Conservation (phyloP, 2,113 vertebrate genomes). For the Cromileptes altivelis region DNA sequence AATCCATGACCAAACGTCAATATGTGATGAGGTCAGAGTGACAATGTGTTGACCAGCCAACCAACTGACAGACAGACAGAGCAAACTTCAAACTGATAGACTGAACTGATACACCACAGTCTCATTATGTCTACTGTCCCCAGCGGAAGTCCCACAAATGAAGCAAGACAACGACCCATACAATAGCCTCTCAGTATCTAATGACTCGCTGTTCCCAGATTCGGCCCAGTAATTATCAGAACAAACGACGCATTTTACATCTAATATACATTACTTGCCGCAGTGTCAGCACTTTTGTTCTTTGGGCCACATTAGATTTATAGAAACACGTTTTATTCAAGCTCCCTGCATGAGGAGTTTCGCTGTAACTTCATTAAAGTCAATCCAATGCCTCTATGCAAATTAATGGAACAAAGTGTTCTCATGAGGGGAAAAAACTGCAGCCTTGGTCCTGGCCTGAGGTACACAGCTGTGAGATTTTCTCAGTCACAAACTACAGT, state of each 20-base stretch:
- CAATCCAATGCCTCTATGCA: slow-evolving; percentile 25
- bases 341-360: slow-evolving; percentile 1
- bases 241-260: slow-evolving; percentile 21
- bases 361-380: slow-evolving; percentile 42
- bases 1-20: no score
- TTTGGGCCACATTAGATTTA: slow-evolving; percentile 17
- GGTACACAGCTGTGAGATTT: slow-evolving; percentile 17
- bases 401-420: slow-evolving; percentile 34
- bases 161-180: neutral
- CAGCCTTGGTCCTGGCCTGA: neutral
- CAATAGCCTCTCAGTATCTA: neutral
- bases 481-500: slow-evolving; percentile 3
- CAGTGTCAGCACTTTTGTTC: slow-evolving; percentile 33
- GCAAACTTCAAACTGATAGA: no score
- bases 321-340: slow-evolving; percentile 14
- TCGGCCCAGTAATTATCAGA: slow-evolving; percentile 2
- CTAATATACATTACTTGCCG: neutral
- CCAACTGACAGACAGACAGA: no score
- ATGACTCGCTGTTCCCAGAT: slow-evolving; percentile 22
- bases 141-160: neutral
- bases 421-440: slow-evolving; percentile 20
- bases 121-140: neutral
- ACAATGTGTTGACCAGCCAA: no score
- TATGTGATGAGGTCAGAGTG: no score
- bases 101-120: neutral